Evolutionary conservation across 1,140 invertebrate species (phyloP), one percentile per base, ranked within the genome.

Genomic region (Spodoptera litura): DNA sequence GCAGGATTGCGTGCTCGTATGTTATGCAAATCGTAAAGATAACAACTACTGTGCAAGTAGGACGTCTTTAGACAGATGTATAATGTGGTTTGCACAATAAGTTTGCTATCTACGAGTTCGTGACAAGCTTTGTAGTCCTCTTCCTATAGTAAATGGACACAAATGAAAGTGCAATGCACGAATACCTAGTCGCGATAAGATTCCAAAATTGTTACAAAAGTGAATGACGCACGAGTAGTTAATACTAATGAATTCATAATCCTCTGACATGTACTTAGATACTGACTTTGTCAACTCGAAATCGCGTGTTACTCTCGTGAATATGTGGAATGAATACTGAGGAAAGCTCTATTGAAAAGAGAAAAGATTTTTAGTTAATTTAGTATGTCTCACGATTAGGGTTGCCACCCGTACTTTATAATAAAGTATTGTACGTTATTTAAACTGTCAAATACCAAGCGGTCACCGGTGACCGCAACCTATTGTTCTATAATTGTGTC

Each of bases 11-110:
- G 56, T 75, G 59, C 20, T 35, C 20, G 15, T 49, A 8, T 75
- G 58, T 75, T 75, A 75, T 62, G 59, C 73, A 62, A 75, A 75
- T 64, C 59, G 13, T 61, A 11, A 55, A 75, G 49, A 53, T 62
- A 64, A 64, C 52, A 75, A 52, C 35, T 49, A 58, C 44, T 59
- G 55, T 59, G 38, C 15, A 25, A 44, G 15, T 73, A 15, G 20
- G 13, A 51, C 38, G 15, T 55, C 53, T 58, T 12, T 20, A 35
- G 56, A 31, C 38, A 27, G 13, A 73, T 53, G 55, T 56, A 27
- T 73, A 15, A 59, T 73, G 31, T 59, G 58, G 35, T 73, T 51
- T 64, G 49, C 59, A 75, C 56, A 61, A 74, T 61, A n/a, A 35
- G 27, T 25, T 59, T 52, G 59, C 49, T 75, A 75, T 75, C 73